These are phyloP conservation scores for Mus musculus DNA, from an alignment of 2,113 vertebrate species.

Conservation along the genomic window GRCm39 chr3:92647001-92647500, in stretches of 20 bases:
- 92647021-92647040: neutral
- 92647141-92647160: too few species aligned
- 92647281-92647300: neutral
- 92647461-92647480: too few species aligned
- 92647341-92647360: too few species aligned
- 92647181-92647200: neutral
- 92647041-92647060: neutral
- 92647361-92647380: neutral
- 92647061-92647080: too few species aligned
- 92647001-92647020: neutral
- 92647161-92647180: neutral
- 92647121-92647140: neutral
- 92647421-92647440: too few species aligned
- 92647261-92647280: neutral
- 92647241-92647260: neutral
- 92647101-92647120: neutral
- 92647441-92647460: too few species aligned
- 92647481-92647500: too few species aligned
- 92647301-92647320: neutral
- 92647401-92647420: neutral
- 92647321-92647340: too few species aligned
- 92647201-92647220: neutral
- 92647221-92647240: neutral
- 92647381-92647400: neutral
- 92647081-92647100: neutral